Evolutionary conservation across 1,140 invertebrate species (phyloP).

Genomic region (Steinernema feltiae): DNA sequence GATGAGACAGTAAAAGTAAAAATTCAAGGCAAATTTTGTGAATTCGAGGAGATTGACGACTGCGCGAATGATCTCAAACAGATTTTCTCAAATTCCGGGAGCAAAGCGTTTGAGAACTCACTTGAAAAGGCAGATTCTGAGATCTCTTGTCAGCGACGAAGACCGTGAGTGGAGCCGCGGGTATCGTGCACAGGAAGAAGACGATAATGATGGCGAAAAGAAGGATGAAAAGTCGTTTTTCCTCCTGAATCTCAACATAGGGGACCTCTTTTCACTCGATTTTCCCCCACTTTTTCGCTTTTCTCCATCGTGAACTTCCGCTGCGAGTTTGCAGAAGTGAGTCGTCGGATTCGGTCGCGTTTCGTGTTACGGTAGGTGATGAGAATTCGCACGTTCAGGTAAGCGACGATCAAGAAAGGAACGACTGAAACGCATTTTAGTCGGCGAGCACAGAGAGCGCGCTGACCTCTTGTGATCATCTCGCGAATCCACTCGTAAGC

Average conservation of each 20-base stretch:
- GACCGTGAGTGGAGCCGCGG: constrained; percentile 55
- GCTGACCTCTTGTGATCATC: constrained; percentile 52
- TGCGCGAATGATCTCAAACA: constrained; percentile 52
- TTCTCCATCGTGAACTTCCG: constrained; percentile 42
- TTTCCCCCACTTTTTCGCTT: constrained; percentile 46
- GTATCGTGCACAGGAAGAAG: constrained; percentile 57
- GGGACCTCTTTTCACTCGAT: background rate
- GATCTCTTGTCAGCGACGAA: constrained; percentile 50
- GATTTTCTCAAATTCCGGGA: background rate
- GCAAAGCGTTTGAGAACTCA: constrained; percentile 16
- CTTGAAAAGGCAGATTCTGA: constrained; percentile 52
- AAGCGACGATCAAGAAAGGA: constrained; percentile 55
- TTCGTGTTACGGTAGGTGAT: constrained; percentile 56
- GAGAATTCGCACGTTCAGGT: constrained; percentile 52
- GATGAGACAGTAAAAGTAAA: constrained; percentile 57
- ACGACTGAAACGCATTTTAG: no score
- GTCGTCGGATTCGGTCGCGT: constrained; percentile 44
- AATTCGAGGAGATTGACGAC: constrained; percentile 54
- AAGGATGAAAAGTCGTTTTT: constrained; percentile 52
- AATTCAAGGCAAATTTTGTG: constrained; percentile 57
- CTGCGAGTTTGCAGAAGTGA: constrained; percentile 44
- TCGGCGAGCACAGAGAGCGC: no score
- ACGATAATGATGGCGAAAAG: constrained; percentile 56
- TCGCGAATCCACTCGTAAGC: constrained; percentile 54
- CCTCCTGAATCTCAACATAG: constrained; percentile 38